These are phyloP conservation scores for Asobara japonica DNA, from an alignment of 1,140 invertebrate genomes.

Conservation along the genomic window DNA sequence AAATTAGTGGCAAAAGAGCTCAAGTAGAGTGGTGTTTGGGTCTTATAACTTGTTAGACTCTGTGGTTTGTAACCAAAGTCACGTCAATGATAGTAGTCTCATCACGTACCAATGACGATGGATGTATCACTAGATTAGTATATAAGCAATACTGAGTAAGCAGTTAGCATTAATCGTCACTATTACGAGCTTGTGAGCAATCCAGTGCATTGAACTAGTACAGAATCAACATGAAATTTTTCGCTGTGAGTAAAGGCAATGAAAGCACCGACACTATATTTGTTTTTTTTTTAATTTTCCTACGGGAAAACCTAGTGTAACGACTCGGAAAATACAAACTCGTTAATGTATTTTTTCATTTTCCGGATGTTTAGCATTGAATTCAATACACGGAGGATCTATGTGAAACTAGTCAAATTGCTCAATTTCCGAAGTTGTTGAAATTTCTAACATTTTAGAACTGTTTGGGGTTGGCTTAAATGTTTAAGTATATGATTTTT, in stretches of 20 bases:
- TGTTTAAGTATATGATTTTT: too few species aligned
- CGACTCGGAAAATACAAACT: too few species aligned
- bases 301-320: too few species aligned
- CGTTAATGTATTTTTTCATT: too few species aligned
- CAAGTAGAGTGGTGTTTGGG: background rate
- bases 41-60: background rate
- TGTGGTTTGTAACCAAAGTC: background rate
- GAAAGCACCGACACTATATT: background rate
- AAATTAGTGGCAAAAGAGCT: background rate
- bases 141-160: conserved; percentile 45
- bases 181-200: conserved; percentile 31
- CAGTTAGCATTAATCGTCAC: conserved; percentile 50
- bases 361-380: too few species aligned
- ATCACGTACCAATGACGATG: conserved; percentile 15
- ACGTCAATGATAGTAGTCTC: conserved; percentile 1
- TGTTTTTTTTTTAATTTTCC: too few species aligned
- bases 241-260: conserved; percentile 49
- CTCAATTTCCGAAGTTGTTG: too few species aligned
- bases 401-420: too few species aligned
- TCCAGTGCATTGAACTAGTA: conserved; percentile 30
- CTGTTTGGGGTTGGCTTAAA: too few species aligned
- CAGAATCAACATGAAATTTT: conserved; percentile 54
- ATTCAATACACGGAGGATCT: too few species aligned
- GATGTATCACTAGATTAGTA: conserved; percentile 34
- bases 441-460: too few species aligned